Conservation (phyloP, 2,888 invertebrate genomes). For the Erebia aethiops region DNA sequence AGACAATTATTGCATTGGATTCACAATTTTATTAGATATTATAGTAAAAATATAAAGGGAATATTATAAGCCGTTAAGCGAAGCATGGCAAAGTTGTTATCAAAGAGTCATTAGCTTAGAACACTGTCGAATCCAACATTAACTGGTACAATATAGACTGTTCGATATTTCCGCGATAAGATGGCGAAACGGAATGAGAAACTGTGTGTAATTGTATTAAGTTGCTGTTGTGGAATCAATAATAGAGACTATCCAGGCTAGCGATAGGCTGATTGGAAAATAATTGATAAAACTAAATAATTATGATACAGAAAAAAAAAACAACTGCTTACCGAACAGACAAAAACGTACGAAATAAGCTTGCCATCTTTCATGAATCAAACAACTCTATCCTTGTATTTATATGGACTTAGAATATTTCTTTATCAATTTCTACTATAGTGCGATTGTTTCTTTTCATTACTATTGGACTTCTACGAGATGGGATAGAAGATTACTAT, state of each 20-base stretch:
- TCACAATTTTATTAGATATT: background rate
- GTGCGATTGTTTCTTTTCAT: too few species aligned
- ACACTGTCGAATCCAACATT: constrained; percentile 66
- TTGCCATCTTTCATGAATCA: too few species aligned
- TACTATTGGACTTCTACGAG: too few species aligned
- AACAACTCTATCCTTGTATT: too few species aligned
- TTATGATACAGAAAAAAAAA: background rate
- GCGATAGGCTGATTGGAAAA: background rate
- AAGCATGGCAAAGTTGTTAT: constrained; percentile 55
- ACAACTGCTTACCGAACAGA: too few species aligned
- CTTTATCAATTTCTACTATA: too few species aligned
- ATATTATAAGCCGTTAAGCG: constrained; percentile 43
- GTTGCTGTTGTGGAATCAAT: background rate
- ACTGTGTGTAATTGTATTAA: constrained; percentile 13
- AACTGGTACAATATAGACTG: constrained; percentile 60
- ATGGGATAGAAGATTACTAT: too few species aligned
- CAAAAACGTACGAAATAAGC: too few species aligned
- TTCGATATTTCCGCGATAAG: constrained; percentile 57
- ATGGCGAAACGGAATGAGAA: constrained; percentile 21
- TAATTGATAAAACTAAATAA: background rate
- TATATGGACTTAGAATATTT: too few species aligned
- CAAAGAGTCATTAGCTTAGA: constrained; percentile 46
- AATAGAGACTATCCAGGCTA: background rate
- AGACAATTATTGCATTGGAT: too few species aligned
- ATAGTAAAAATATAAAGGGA: constrained; percentile 2